Evolutionary conservation across 2,113 vertebrate species (phyloP), one percentile per base, ranked within the genome.

Genomic region (Aptenodytes patagonicus): DNA sequence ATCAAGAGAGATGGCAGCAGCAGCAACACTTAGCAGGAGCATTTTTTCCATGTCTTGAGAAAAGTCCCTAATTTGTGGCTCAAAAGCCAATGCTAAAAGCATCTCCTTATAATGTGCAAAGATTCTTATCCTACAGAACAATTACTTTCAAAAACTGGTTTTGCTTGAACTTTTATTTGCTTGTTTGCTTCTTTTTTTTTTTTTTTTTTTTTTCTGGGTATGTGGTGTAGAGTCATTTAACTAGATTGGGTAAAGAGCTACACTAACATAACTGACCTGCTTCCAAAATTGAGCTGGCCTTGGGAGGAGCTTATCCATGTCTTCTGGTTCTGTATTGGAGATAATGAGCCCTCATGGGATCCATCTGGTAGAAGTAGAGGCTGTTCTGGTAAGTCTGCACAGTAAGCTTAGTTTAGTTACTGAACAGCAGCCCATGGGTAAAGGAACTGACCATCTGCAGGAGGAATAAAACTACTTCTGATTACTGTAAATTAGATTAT

Each of bases 351-450:
- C 40, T 93, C 34, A 19, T 49, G 62, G 69, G 57, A 65, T 75
- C 25, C 17, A 62, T 17, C 47, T 86, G 52, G 17, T 34, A 44
- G 20, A 61, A 25, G 32, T 11, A 83, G 40, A 71, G 13, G 17
- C 14, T 79, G 19, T 34, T 68, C 19, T 85, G 46, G 6, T 71
- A 57, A 73, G 55, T 34, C 19, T 73, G 11, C 20, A 20, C 51
- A 55, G 9, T 31, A 71, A 76, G 25, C 22, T 72, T 47, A 38
- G 12, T 54, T 90, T 70, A 40, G 25, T 55, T 71, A 38, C 14
- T 0, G 0, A 77, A 64, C 3, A 60, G 17, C 17, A 76, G 24
- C 17, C 36, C 12, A 4, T 16, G 5, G n/a, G 11, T 83, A 55
- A 92, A 72, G 17, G 29, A 80, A 55, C 13, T 61, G 28, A 55